Base-by-base conservation (phyloP, 2,888 invertebrate genomes). In the Pandemis heparana region DNA sequence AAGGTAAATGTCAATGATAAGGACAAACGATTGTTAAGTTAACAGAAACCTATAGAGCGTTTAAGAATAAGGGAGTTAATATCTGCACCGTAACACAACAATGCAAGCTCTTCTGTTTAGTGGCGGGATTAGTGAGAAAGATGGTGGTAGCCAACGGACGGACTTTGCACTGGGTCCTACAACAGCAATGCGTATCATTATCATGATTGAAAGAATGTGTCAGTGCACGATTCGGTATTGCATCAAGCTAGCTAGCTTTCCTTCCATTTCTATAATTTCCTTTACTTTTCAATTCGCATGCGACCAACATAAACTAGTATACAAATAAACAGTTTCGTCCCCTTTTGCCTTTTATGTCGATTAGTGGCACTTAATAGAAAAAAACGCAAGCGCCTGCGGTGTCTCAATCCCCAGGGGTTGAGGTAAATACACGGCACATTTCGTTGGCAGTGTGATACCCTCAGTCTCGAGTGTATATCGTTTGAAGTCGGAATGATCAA, bases 331-430 rank as follows among this genome's bases (percentile, higher is more conserved):
- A 59, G 5, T 16, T 10, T n/a, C 14, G 60, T 38, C 59, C 60
- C 56, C 69, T 60, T 41, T 69, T 23, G n/a, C 48, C 32, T 69
- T 68, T 69, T 61, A 69, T 69, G 59, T 70, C 39, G 70, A 61
- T 70, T 70, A 70, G 70, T 62, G 61, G 61, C 48, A 62, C 70
- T 70, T 70, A 62, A 48, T 65, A 46, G 65, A 65, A 65, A 51
- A 48, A 51, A 60, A 60, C 23, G 23, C 65, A 32, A 9, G 16
- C 16, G 38, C 46, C 7, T 32, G 1, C 63, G 63, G 46, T 51
- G 48, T 32, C 38, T 16, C 16, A 48, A 65, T 18, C 62, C 64
- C 65, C 65, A 8, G 9, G 65, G 65, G 65, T 32, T 18, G 32
- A 51, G 48, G 65, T 38, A 38, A 65, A 38, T 10, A 46, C 4